A percentile compares a stretch with the other conserved stretches of the same genome.
Conservation (phyloP, 2,113 vertebrate genomes). For the Hemiscyllium ocellatum region DNA sequence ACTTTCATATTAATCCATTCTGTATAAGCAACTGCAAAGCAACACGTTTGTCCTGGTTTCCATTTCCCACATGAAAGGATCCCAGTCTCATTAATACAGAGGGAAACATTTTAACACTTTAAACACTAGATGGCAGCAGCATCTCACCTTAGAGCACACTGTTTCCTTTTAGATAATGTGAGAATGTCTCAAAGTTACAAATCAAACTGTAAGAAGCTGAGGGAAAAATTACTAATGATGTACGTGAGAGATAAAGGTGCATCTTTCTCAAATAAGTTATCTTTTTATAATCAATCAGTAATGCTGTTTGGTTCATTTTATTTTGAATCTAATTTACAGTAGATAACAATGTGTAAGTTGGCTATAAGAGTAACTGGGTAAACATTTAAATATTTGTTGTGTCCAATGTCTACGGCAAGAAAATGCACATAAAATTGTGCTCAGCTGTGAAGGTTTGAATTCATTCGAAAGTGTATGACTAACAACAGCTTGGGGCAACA, state of each 20-base stretch:
- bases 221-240: neutral
- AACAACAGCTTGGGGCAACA: neutral
- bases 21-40: too few species aligned
- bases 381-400: too few species aligned
- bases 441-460: neutral
- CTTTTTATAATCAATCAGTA: too few species aligned
- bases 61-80: neutral
- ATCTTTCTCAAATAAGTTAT: too few species aligned
- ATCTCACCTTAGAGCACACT: neutral
- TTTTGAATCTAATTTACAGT: too few species aligned
- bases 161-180: neutral
- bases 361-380: too few species aligned
- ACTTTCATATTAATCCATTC: neutral
- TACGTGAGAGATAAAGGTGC: neutral
- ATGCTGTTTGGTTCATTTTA: too few species aligned
- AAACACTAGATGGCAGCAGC: conserved; percentile 20
- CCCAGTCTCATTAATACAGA: neutral
- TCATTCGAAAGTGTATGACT: neutral
- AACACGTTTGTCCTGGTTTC: neutral
- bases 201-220: neutral
- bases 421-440: neutral
- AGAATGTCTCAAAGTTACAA: neutral
- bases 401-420: too few species aligned
- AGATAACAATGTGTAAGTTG: too few species aligned
- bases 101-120: neutral